Conservation (phyloP, 1,140 invertebrate genomes). For the Brachionus sp. region DNA sequence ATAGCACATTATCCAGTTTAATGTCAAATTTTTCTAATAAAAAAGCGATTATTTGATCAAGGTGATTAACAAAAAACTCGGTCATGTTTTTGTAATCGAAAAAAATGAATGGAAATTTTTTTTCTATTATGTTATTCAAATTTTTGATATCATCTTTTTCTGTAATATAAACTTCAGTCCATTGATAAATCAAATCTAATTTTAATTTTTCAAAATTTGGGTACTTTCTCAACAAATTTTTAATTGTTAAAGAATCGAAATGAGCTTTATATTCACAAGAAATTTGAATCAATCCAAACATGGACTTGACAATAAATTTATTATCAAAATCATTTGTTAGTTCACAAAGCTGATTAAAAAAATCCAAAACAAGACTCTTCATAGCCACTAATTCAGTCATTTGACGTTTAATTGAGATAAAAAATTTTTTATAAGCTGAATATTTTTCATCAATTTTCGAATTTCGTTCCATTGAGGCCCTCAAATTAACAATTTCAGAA, state of each 20-base stretch:
- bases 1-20: neutral
- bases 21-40: neutral
- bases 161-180: neutral
- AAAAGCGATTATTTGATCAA: neutral
- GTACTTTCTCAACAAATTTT: neutral
- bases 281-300: conserved; percentile 27
- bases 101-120: neutral
- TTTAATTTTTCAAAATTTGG: neutral
- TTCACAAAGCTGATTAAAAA: neutral
- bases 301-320: neutral
- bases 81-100: neutral
- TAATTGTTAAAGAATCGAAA: neutral
- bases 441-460: neutral
- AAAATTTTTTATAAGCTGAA: conserved; percentile 23
- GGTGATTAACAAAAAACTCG: neutral
- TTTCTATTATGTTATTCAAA: neutral
- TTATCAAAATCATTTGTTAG: neutral
- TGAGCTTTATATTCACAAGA: neutral
- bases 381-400: neutral
- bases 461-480: neutral
- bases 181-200: neutral
- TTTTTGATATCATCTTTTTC: neutral
- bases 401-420: neutral
- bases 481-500: neutral
- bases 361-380: neutral